Conservation (phyloP, 2,888 invertebrate genomes). For the Drosophila phalerata region DNA sequence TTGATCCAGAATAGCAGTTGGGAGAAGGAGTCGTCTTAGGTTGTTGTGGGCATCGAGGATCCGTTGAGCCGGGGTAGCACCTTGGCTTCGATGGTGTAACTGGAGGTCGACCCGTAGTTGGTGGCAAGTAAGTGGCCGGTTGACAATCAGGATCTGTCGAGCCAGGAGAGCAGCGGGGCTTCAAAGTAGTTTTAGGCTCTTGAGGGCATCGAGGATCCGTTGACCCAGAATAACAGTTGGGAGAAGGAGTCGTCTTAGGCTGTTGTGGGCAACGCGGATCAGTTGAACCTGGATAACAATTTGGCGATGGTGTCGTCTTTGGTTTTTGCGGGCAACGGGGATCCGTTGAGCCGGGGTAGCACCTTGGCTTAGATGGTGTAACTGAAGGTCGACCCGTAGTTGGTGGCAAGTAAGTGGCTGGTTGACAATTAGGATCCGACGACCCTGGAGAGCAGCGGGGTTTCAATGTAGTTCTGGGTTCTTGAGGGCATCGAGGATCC, state of each 20-base stretch:
- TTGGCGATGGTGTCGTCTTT: not conserved
- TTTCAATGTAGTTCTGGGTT: no score
- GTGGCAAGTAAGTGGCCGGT: constrained; percentile 46
- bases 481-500: constrained; percentile 77
- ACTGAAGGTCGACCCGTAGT: not conserved
- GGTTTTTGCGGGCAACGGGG: constrained; percentile 51
- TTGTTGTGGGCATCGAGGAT: no score
- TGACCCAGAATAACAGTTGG: constrained; percentile 72
- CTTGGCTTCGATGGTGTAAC: constrained; percentile 21
- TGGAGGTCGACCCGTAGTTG: constrained; percentile 23
- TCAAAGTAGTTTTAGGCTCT: constrained; percentile 15
- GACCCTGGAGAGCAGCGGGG: no score
- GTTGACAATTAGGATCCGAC: constrained; percentile 1
- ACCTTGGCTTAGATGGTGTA: constrained; percentile 1
- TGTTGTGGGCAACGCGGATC: constrained; percentile 72
- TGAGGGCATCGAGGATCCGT: constrained; percentile 72
- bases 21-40: no score
- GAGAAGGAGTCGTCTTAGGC: constrained; percentile 14
- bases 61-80: constrained; percentile 20
- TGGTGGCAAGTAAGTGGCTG: not conserved
- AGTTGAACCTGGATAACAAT: constrained; percentile 72
- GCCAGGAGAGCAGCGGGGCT: constrained; percentile 37
- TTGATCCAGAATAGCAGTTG: constrained; percentile 21
- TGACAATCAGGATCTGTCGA: constrained; percentile 41
- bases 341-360: constrained; percentile 80